A percentile compares a stretch with the other conserved stretches of the same genome.
Evolutionary conservation across 2,888 invertebrate genomes (phyloP).

Genomic region (Scaptomyza tumidula): DNA sequence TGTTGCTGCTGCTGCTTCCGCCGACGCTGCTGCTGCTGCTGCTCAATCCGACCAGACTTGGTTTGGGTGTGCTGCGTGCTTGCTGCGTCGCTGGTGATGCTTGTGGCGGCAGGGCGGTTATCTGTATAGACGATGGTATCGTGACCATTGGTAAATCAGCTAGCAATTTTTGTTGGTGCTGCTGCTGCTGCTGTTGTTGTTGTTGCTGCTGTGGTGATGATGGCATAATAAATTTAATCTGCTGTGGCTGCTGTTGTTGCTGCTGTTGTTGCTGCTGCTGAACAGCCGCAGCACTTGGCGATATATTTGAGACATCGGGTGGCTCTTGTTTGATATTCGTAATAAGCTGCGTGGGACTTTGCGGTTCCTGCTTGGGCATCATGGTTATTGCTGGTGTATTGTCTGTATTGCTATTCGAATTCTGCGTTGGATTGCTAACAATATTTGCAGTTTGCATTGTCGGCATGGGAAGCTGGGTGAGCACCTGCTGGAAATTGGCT

Average conservation of each 20-base stretch:
- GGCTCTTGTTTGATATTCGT: slow-evolving; percentile 83
- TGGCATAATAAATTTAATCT: slow-evolving; percentile 81
- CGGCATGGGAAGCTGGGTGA: slow-evolving; percentile 68
- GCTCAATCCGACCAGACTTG: slow-evolving; percentile 32
- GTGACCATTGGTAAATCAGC: slow-evolving; percentile 51
- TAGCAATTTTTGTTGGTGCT: slow-evolving; percentile 15
- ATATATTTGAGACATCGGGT: slow-evolving; percentile 68
- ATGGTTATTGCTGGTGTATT: slow-evolving; percentile 38
- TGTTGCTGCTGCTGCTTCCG: slow-evolving; percentile 34
- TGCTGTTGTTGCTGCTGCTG: slow-evolving; percentile 30
- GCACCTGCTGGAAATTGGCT: slow-evolving; percentile 77
- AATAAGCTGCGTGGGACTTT: slow-evolving; percentile 82
- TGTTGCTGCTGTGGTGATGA: slow-evolving; percentile 48
- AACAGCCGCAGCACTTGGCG: slow-evolving; percentile 16
- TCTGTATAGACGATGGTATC: slow-evolving; percentile 70
- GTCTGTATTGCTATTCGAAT: slow-evolving; percentile 71
- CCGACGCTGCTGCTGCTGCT: slow-evolving; percentile 30
- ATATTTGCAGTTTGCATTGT: slow-evolving; percentile 46
- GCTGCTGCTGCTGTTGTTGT: slow-evolving; percentile 9
- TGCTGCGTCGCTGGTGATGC: slow-evolving; percentile 24
- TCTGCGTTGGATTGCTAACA: slow-evolving; percentile 35
- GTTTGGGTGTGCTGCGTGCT: slow-evolving; percentile 77
- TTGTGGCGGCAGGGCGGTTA: slow-evolving; percentile 59
- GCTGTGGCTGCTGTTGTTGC: slow-evolving; percentile 48
- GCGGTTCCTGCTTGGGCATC: slow-evolving; percentile 82